phyloP scores from a whole-genome alignment of 2,113 vertebrate species.

The Maccullochella peelii region DNA sequence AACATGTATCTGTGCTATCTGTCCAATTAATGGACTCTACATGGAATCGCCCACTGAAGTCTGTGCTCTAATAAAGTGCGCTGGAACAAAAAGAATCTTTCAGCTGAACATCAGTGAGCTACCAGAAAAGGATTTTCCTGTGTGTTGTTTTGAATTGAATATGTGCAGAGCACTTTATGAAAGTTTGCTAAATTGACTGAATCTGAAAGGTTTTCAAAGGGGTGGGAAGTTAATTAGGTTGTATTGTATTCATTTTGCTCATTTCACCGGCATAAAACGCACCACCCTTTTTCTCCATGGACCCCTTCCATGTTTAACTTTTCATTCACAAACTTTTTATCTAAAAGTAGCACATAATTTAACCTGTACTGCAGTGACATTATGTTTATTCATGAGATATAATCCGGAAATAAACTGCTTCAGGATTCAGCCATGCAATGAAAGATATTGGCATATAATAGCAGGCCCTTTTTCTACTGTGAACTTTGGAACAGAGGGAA shows the following conservation, averaged over 20 bases:
- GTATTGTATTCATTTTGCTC: constrained; percentile 51
- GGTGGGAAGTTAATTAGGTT: constrained; percentile 62
- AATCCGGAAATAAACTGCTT: constrained; percentile 29
- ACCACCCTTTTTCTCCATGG: neutral
- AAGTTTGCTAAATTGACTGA: constrained; percentile 71
- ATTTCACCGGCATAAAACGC: constrained; percentile 36
- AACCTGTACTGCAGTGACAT: neutral
- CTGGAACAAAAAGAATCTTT: constrained; percentile 60
- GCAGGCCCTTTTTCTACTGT: neutral
- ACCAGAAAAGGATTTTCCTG: constrained; percentile 38
- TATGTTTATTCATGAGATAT: constrained; percentile 27
- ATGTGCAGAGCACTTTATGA: constrained; percentile 54
- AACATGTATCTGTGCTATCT: constrained; percentile 61
- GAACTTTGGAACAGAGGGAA: neutral
- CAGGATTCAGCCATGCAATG: constrained; percentile 6
- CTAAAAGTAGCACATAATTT: constrained; percentile 29
- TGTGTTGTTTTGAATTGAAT: constrained; percentile 53
- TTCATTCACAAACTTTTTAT: constrained; percentile 33
- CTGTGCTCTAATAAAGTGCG: constrained; percentile 77
- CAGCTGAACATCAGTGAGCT: constrained; percentile 63
- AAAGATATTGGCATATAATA: neutral
- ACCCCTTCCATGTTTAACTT: constrained; percentile 5
- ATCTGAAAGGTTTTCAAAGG: constrained; percentile 61
- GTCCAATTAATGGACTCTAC: constrained; percentile 65
- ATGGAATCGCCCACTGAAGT: constrained; percentile 59